Evolutionary conservation across 2,113 vertebrate genomes (phyloP).

Genomic region (Thymallus thymallus): DNA sequence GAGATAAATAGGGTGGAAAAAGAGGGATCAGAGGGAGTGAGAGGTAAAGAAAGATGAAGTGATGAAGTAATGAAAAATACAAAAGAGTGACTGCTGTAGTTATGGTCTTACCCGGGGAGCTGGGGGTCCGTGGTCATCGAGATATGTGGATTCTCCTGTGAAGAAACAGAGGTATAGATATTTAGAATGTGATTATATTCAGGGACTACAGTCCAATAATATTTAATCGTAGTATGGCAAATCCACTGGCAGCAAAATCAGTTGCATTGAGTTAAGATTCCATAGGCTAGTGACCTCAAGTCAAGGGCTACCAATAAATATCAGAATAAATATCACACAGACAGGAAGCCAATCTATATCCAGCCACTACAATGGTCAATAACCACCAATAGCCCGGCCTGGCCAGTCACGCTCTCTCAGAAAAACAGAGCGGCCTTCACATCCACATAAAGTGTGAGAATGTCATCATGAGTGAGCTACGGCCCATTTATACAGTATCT

Average conservation of each 20-base stretch:
- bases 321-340: too few relatives aligned
- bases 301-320: too few relatives aligned
- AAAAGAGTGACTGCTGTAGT: background rate
- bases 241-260: too few relatives aligned
- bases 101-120: constrained; percentile 80
- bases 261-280: too few relatives aligned
- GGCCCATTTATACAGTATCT: constrained; percentile 28
- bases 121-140: constrained; percentile 89
- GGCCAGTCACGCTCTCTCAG: background rate
- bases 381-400: background rate
- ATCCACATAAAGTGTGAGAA: constrained; percentile 2
- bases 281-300: too few relatives aligned
- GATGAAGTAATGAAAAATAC: background rate
- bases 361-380: background rate
- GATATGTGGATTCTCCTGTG: constrained; percentile 91
- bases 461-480: constrained; percentile 1
- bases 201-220: too few relatives aligned
- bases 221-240: too few relatives aligned
- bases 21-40: background rate
- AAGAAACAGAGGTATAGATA: constrained; percentile 26
- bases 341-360: too few relatives aligned
- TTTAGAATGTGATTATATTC: too few relatives aligned
- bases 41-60: background rate
- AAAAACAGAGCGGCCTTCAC: constrained; percentile 6
- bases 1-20: background rate